These are phyloP conservation scores for Beris chalybata DNA, from an alignment of 2,888 invertebrate genomes.

Conservation along the genomic window DNA sequence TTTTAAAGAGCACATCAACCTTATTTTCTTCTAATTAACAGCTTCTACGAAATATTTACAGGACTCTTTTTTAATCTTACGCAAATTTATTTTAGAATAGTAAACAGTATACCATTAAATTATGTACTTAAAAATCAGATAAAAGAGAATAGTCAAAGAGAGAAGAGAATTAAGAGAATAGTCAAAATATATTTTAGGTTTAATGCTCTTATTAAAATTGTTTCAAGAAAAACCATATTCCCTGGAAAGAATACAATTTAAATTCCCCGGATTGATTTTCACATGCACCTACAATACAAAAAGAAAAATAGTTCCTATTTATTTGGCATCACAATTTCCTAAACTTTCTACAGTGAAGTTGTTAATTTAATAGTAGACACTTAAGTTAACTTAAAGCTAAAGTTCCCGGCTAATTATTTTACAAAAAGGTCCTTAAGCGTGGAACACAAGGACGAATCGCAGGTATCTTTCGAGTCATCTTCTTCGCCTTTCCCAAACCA, in stretches of 20 bases:
- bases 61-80: not conserved
- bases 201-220: not conserved
- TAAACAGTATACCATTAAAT: too few relatives aligned
- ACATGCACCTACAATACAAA: too few relatives aligned
- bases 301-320: not conserved
- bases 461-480: conserved; percentile 68
- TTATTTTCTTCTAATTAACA: too few relatives aligned
- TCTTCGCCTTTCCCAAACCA: conserved; percentile 72
- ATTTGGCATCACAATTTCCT: conserved; percentile 23
- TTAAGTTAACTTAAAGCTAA: conserved; percentile 45
- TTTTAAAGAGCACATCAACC: too few relatives aligned
- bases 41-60: not conserved
- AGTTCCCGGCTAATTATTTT: conserved; percentile 62
- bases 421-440: conserved; percentile 85
- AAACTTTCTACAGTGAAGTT: too few relatives aligned
- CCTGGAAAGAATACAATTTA: too few relatives aligned
- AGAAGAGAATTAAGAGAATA: too few relatives aligned
- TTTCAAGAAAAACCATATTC: not conserved
- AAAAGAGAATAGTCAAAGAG: too few relatives aligned
- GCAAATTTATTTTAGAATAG: not conserved
- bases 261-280: too few relatives aligned
- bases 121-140: too few relatives aligned
- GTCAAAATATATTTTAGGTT: too few relatives aligned
- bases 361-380: not conserved
- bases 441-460: conserved; percentile 80